Evolutionary conservation across 2,888 invertebrate species (phyloP), one percentile per base, ranked within the genome.

Genomic region (Agrotis ipsilon): DNA sequence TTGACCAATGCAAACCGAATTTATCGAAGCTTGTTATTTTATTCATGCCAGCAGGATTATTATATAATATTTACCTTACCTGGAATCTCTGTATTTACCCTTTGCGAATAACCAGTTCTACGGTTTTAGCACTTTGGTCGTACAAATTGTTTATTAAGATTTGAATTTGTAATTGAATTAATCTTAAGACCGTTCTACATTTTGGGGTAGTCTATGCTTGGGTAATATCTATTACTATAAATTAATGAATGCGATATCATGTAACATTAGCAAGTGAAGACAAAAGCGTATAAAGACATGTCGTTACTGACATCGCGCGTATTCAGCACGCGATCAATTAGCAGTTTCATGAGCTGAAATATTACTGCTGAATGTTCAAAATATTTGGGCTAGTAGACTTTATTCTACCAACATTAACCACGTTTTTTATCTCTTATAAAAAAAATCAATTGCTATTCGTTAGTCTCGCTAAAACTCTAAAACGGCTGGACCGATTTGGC

Each of bases 131-230:
- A 52, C 59, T 79, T 67, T 16, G 18, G 46, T 72, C 39, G 45
- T 49, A 72, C n/a, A 55, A 81, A 68, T 80, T 62, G n/a, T 68
- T 80, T 72, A 68, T 72, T 63, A 59, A 65, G 14, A 72, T 80
- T 49, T 68, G 64, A 55, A 72, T 79, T 39, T 70, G 11, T 67
- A 59, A 55, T 69, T 16, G 13, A 48, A 49, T 45, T 14, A 43
- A 62, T 52, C 27, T 48, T 13, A 39, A 24, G 21, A 21, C 9
- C 9, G 11, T 13, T 43, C 3, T 24, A 51, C 24, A 18, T 3
- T 46, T 54, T 24, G 39, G 21, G 7, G 24, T n/a, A n/a, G 39
- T 1, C 27, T 16, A 46, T 14, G n/a, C 45, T 46, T 14, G 19
- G 14, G 6, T 27, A 54, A 18, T 18, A 54, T 18, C 1, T 45